A percentile compares a stretch with the other conserved stretches of the same genome.
Conservation (phyloP, 2,888 invertebrate species). For the Leptinotarsa juncta region DNA sequence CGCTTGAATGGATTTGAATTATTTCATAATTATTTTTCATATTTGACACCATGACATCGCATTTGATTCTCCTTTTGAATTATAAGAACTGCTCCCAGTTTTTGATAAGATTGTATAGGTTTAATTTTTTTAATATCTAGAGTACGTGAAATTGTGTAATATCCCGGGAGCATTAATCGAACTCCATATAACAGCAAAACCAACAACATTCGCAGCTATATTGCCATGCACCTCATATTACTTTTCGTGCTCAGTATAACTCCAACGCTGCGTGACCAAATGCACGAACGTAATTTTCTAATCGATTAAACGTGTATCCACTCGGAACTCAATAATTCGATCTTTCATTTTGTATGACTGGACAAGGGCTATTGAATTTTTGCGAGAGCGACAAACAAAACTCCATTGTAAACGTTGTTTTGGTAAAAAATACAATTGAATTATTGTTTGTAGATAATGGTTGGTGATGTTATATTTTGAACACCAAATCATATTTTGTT, state of each 20-base stretch:
- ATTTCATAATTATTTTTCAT: too few species aligned
- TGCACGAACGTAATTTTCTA: slow-evolving; percentile 44
- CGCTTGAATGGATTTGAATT: too few species aligned
- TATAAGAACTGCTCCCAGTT: too few species aligned
- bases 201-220: neutral
- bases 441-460: too few species aligned
- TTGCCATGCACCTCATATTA: slow-evolving; percentile 23
- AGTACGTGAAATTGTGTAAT: neutral
- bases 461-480: too few species aligned
- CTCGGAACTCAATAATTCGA: slow-evolving; percentile 42
- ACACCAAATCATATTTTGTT: too few species aligned
- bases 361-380: slow-evolving; percentile 6
- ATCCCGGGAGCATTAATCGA: neutral
- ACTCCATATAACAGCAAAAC: neutral
- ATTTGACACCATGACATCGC: too few species aligned
- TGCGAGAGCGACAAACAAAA: neutral
- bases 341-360: slow-evolving; percentile 27
- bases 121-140: too few species aligned
- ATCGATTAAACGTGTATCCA: slow-evolving; percentile 40
- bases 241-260: slow-evolving; percentile 32
- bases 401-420: neutral
- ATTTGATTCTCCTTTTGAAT: too few species aligned
- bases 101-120: too few species aligned
- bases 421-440: neutral
- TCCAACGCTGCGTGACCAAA: slow-evolving; percentile 39